Base-by-base conservation (phyloP, 2,113 vertebrate genomes). In the Myxocyprinus asiaticus region DNA sequence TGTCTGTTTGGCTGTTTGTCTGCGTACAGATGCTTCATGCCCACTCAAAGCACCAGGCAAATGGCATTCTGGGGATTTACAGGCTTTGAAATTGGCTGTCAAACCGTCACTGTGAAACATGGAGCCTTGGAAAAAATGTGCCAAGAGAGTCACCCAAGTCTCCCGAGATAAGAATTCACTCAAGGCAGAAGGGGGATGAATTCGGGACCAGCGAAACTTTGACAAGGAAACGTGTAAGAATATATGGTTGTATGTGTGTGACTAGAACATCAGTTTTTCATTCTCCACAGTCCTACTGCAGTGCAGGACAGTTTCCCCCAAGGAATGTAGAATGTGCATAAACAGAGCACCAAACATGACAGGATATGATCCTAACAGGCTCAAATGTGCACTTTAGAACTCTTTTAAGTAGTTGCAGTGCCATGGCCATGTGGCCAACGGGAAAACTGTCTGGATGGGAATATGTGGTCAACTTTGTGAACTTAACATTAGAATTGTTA, bases 21-120 rank as follows among this genome's bases (percentile, higher is more conserved):
- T 76, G 64, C 59, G 58, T 78, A 78, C 84, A 85, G 81, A 82
- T 85, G 84, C 70, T 82, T 68, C 69, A 44, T 82, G 84, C 84
- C 84, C 75, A 82, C 78, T 85, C 84, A 82, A 80, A 80, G 84
- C 63, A 76, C 79, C 59, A 84, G 79, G 67, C 80, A 79, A 81
- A 69, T n/a, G 75, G 58, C 81, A 85, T 80, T 73, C 84, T 73
- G 78, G 69, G 77, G 84, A 82, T 85, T 85, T 85, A 65, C 58
- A 78, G 63, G 76, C 84, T 82, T 85, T 85, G 81, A 82, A 82
- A 80, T 85, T 74, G 77, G 69, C 81, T 85, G 84, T 85, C 84
- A 82, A 68, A 55, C 73, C 76, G 33, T 84, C 74, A 66, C 75
- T 72, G 67, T 70, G 80, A 48, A 77, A 76, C 64, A 67, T 67